These are phyloP conservation scores for Strongylocentrotus purpuratus DNA, from an alignment of 35 echinoderm and acorn worm species.

Conservation along the genomic window DNA sequence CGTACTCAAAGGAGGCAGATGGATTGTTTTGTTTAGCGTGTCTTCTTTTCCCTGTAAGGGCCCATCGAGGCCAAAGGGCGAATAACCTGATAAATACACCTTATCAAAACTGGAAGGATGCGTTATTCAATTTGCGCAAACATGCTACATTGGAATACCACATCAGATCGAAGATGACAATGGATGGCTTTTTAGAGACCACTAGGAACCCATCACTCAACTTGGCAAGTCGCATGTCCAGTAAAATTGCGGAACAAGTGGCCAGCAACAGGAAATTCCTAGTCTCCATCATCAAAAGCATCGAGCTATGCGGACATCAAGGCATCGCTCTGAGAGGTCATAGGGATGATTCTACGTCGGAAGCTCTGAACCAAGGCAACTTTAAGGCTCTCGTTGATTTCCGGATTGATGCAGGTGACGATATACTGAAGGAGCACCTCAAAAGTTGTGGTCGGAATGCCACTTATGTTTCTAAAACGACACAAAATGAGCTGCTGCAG, in stretches of 20 bases:
- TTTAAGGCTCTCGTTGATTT: conserved; percentile 70
- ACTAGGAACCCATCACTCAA: no score
- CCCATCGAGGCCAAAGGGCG: background rate
- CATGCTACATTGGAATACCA: background rate
- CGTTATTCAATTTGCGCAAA: conserved; percentile 15
- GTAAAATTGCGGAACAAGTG: conserved; percentile 15
- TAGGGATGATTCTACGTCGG: conserved; percentile 53
- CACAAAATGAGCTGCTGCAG: conserved; percentile 66
- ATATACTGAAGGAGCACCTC: background rate
- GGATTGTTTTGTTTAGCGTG: conserved; percentile 49
- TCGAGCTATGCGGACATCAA: conserved; percentile 63
- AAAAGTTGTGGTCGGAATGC: conserved; percentile 59
- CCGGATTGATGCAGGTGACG: conserved; percentile 55
- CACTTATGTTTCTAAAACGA: conserved; percentile 65
- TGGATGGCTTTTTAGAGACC: no score
- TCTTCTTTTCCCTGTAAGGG: conserved; percentile 31
- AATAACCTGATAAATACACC: conserved; percentile 23
- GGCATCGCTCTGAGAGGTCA: conserved; percentile 63
- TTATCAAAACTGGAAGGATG: conserved; percentile 61
- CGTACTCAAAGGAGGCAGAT: conserved; percentile 50
- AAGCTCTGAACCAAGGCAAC: conserved; percentile 57
- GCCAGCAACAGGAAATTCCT: conserved; percentile 55
- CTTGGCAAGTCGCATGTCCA: background rate
- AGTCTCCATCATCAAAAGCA: conserved; percentile 53
- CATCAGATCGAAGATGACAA: no score